phyloP scores from a whole-genome alignment of 2,113 vertebrate genomes.

The Nycticryphes semicollaris region DNA sequence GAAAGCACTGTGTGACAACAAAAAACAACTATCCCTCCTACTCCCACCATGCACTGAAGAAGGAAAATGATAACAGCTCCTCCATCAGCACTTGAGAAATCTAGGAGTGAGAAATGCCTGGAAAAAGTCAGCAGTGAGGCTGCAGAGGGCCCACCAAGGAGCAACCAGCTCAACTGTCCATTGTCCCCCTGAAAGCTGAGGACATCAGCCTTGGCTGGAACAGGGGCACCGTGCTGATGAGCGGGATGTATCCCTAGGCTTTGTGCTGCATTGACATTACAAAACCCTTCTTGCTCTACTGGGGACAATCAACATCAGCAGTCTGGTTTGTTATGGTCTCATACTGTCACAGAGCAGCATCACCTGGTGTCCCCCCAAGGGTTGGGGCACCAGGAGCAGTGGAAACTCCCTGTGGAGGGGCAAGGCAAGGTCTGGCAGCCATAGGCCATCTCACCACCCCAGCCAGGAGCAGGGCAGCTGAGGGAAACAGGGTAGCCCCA shows the following conservation, averaged over 20 bases:
- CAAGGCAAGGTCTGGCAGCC: not conserved
- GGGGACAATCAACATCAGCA: not conserved
- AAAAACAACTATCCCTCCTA: not conserved
- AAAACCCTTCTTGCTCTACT: not conserved
- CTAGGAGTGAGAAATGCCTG: not conserved
- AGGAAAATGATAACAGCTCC: not conserved
- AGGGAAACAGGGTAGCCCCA: not conserved
- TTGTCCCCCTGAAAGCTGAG: not conserved
- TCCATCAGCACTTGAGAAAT: not conserved
- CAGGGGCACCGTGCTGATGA: not conserved
- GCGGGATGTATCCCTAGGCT: not conserved
- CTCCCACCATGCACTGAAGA: not conserved
- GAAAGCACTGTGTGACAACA: not conserved
- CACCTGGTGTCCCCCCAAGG: accelerated
- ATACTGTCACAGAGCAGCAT: not conserved
- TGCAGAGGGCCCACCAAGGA: not conserved
- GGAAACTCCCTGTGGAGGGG: accelerated
- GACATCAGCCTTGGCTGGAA: too few relatives aligned
- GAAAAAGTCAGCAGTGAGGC: not conserved
- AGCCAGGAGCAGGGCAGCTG: not conserved
- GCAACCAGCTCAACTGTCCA: not conserved
- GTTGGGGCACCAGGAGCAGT: accelerated
- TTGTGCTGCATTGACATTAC: not conserved
- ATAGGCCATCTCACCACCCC: not conserved
- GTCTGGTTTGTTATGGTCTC: not conserved